Conservation (phyloP, 2,113 vertebrate genomes). For the Apteryx owenii region DNA sequence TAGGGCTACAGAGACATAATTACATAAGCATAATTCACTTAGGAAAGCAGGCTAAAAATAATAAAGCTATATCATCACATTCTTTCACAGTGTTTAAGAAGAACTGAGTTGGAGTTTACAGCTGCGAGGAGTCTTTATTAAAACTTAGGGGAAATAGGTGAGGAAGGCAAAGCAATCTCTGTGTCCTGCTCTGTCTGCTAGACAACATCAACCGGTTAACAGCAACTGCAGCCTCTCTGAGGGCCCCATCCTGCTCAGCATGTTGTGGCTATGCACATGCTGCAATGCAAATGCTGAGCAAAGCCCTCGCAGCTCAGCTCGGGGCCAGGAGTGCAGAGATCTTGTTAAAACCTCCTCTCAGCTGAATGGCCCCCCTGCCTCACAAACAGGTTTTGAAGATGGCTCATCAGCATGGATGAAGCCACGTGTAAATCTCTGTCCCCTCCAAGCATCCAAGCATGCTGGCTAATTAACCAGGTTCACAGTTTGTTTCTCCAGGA, state of each 20-base stretch:
- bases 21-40: constrained; percentile 57
- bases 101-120: background rate
- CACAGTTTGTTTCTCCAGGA: background rate
- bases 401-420: background rate
- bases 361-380: background rate
- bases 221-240: background rate
- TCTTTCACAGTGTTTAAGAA: constrained; percentile 47
- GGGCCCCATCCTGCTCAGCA: accelerated
- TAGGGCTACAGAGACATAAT: background rate
- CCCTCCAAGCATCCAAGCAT: background rate
- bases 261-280: accelerated
- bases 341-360: background rate
- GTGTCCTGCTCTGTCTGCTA: background rate
- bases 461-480: constrained; percentile 2
- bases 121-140: background rate
- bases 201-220: too few species aligned
- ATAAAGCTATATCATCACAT: constrained; percentile 64
- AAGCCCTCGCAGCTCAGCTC: background rate
- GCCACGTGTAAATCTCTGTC: constrained; percentile 16
- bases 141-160: constrained; percentile 18
- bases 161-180: background rate
- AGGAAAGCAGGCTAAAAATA: constrained; percentile 61
- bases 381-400: constrained; percentile 24
- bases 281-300: background rate
- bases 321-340: accelerated